Percentiles rank a stretch among this genome's conserved stretches.
phyloP scores from a whole-genome alignment of 2,888 invertebrate genomes.

The Caenorhabditis wallacei region DNA sequence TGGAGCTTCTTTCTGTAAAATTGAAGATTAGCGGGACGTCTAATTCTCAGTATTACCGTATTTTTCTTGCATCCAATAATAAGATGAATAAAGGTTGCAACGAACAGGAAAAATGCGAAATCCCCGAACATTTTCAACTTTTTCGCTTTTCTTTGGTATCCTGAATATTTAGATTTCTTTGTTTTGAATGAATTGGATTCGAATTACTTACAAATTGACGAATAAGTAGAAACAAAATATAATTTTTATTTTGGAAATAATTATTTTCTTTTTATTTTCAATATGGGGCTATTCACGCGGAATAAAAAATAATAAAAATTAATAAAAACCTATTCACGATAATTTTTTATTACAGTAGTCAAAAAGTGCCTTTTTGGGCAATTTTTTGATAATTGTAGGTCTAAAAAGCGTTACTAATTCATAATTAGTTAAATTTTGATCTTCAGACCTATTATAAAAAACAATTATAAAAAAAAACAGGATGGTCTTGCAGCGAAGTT shows the following conservation, averaged over 20 bases:
- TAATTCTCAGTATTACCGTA: neutral
- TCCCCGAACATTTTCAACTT: constrained; percentile 18
- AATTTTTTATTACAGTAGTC: too few relatives aligned
- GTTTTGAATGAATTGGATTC: neutral
- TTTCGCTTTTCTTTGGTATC: neutral
- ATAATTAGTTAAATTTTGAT: too few relatives aligned
- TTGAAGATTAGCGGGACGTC: neutral
- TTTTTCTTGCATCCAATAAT: constrained; percentile 13
- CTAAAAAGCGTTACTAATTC: too few relatives aligned
- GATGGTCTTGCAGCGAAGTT: too few relatives aligned
- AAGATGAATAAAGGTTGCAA: neutral
- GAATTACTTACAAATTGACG: neutral
- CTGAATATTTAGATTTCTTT: neutral
- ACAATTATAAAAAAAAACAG: too few relatives aligned
- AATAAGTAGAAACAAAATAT: neutral
- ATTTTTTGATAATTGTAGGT: too few relatives aligned
- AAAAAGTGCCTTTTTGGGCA: too few relatives aligned
- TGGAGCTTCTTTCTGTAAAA: neutral
- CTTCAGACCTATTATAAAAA: too few relatives aligned
- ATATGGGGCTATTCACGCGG: too few relatives aligned
- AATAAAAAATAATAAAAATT: too few relatives aligned
- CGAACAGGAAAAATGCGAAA: constrained; percentile 5
- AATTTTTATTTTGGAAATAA: neutral
- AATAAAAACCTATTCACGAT: too few relatives aligned
- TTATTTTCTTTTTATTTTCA: neutral